These are phyloP conservation scores for Peromyscus aztecus DNA, from an alignment of 2,797 vertebrate genomes.

Conservation along the genomic window DNA sequence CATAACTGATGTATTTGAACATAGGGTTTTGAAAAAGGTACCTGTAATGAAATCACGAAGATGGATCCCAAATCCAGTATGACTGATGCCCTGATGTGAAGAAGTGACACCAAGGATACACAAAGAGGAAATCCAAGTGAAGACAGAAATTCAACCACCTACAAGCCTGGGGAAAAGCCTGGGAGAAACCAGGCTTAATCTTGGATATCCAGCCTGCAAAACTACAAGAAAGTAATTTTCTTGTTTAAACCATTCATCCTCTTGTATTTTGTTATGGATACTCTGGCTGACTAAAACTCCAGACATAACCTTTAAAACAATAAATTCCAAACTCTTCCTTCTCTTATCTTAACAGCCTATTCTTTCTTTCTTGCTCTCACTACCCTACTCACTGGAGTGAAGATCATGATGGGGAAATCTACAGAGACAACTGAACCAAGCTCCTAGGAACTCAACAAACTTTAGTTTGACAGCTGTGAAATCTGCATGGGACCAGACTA, in stretches of 20 bases:
- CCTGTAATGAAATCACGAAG: neutral
- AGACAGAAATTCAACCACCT: neutral
- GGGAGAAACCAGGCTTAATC: neutral
- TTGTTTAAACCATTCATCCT: neutral
- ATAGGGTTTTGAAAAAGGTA: neutral
- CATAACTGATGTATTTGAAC: neutral
- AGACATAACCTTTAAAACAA: neutral
- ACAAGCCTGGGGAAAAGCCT: neutral
- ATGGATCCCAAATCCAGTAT: neutral
- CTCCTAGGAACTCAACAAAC: too few species aligned
- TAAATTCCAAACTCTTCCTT: neutral
- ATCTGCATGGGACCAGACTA: too few species aligned
- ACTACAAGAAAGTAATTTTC: neutral
- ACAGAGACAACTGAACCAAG: too few species aligned
- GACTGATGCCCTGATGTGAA: neutral
- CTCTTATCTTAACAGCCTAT: neutral
- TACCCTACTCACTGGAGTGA: neutral
- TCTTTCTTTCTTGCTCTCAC: neutral
- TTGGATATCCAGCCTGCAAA: neutral
- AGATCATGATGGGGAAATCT: too few species aligned
- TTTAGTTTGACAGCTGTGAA: too few species aligned
- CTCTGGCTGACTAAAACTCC: neutral
- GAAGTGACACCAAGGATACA: neutral
- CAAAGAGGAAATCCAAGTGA: neutral
- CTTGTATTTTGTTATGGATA: neutral